phyloP scores from a whole-genome alignment of 2,888 invertebrate genomes.

The Oligia fasciuncula region DNA sequence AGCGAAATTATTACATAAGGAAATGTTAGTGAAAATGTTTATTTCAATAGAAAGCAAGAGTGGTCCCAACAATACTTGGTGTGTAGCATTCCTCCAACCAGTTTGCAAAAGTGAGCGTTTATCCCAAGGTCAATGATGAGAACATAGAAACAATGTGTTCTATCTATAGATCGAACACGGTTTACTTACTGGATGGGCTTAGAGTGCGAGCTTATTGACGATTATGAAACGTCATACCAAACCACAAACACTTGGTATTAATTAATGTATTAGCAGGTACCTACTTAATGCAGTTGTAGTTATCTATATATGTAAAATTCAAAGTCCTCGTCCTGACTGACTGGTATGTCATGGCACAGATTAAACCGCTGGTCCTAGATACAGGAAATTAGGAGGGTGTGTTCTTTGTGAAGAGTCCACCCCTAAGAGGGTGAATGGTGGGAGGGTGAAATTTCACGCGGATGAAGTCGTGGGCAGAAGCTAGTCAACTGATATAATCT shows the following conservation, averaged over 20 bases:
- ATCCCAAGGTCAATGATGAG: conserved; percentile 83
- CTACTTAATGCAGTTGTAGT: neutral
- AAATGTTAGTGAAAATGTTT: conserved; percentile 51
- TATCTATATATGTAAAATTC: neutral
- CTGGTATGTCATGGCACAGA: too few relatives aligned
- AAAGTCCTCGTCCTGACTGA: too few relatives aligned
- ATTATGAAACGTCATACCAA: conserved; percentile 4
- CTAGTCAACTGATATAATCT: conserved; percentile 5
- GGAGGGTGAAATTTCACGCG: too few relatives aligned
- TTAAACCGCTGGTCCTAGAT: too few relatives aligned
- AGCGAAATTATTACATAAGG: conserved; percentile 28
- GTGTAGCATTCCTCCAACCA: conserved; percentile 79
- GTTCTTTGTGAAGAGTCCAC: too few relatives aligned
- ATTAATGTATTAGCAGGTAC: conserved; percentile 17
- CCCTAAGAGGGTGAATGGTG: too few relatives aligned
- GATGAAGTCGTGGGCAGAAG: too few relatives aligned
- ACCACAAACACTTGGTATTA: conserved; percentile 4
- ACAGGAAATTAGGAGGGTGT: too few relatives aligned
- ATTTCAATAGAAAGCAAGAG: conserved; percentile 76
- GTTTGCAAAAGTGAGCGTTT: conserved; percentile 81
- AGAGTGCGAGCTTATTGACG: conserved; percentile 1
- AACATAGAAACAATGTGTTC: conserved; percentile 67
- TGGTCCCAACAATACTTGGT: conserved; percentile 63
- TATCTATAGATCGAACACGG: conserved; percentile 25
- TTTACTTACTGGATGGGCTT: conserved; percentile 9